Evolutionary conservation across 37 sponge, comb jelly and placozoan species (phyloP).

Genomic region (Dysidea cf. avara): DNA sequence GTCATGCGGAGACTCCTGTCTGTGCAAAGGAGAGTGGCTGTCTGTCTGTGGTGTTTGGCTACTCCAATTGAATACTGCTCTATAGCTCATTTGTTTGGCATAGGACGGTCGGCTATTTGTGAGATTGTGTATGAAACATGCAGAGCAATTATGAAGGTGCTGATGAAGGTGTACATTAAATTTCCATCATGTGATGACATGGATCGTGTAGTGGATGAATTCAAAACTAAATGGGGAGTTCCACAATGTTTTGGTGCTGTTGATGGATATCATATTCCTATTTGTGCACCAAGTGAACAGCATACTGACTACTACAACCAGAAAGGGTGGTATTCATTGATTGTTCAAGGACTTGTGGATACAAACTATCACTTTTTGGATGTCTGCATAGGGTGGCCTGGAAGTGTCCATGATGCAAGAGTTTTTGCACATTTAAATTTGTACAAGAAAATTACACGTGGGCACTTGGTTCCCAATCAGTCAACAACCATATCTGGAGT

Average conservation of each 20-base stretch:
- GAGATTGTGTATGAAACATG: slow-evolving; percentile 8
- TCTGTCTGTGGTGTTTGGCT: too few species aligned
- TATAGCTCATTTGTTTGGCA: slow-evolving; percentile 17
- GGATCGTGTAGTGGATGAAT: slow-evolving; percentile 6
- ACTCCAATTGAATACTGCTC: slow-evolving; percentile 33
- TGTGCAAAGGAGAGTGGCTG: slow-evolving; percentile 18
- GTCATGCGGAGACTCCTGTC: not conserved
- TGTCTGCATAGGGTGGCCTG: not conserved
- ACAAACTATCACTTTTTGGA: too few species aligned
- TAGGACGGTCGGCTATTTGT: slow-evolving; percentile 16
- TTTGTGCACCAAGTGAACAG: slow-evolving; percentile 17
- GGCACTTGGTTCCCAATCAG: too few species aligned
- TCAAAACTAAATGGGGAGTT: slow-evolving; percentile 10
- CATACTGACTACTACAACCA: not conserved
- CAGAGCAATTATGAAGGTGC: slow-evolving; percentile 14
- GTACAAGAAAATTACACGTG: not conserved
- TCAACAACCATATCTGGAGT: too few species aligned
- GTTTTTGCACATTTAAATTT: not conserved
- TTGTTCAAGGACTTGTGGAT: too few species aligned
- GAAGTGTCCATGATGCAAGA: too few species aligned
- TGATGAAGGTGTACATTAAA: slow-evolving; percentile 9
- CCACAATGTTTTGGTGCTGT: too few species aligned
- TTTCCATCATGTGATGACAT: slow-evolving; percentile 27
- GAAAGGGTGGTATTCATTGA: not conserved
- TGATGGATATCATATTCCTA: slow-evolving; percentile 31